Percentiles rank a stretch among this genome's conserved stretches.
These are phyloP conservation scores for Macrotis lagotis DNA, from an alignment of 2,113 vertebrate species.

Conservation along the genomic window DNA sequence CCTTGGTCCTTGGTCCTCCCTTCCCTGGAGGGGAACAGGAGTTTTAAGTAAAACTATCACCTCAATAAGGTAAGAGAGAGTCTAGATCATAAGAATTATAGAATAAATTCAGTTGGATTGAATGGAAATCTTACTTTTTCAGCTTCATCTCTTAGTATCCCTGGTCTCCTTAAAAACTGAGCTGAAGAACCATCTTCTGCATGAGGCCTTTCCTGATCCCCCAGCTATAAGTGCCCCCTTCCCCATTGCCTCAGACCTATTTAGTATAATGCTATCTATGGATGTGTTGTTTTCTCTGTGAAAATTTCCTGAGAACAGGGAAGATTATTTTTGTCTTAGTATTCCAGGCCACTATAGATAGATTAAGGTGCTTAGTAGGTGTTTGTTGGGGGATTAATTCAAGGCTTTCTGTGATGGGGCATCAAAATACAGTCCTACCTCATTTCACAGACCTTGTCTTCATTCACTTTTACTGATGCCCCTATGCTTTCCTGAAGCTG, in stretches of 20 bases:
- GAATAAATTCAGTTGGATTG: slow-evolving; percentile 8
- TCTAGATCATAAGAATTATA: background rate
- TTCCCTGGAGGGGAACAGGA: background rate
- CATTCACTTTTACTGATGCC: background rate
- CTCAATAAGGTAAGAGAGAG: background rate
- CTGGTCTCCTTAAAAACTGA: background rate
- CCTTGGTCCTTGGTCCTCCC: too few species aligned
- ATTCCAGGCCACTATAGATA: background rate
- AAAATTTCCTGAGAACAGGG: background rate
- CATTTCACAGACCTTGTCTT: background rate
- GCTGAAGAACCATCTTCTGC: background rate
- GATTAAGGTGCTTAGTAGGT: background rate
- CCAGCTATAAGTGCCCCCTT: background rate
- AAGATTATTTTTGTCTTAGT: background rate
- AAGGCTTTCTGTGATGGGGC: background rate
- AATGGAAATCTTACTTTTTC: background rate
- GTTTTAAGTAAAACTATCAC: background rate
- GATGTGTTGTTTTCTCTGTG: background rate
- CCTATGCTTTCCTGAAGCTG: background rate
- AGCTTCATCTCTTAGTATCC: background rate
- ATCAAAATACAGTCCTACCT: too few species aligned
- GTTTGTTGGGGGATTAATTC: background rate
- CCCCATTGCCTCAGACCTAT: background rate
- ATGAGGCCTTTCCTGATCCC: background rate
- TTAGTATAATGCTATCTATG: background rate